Evolutionary conservation across 2,113 vertebrate genomes (phyloP), one percentile per base, ranked within the genome.

Genomic region (Leptocoma aspasia): DNA sequence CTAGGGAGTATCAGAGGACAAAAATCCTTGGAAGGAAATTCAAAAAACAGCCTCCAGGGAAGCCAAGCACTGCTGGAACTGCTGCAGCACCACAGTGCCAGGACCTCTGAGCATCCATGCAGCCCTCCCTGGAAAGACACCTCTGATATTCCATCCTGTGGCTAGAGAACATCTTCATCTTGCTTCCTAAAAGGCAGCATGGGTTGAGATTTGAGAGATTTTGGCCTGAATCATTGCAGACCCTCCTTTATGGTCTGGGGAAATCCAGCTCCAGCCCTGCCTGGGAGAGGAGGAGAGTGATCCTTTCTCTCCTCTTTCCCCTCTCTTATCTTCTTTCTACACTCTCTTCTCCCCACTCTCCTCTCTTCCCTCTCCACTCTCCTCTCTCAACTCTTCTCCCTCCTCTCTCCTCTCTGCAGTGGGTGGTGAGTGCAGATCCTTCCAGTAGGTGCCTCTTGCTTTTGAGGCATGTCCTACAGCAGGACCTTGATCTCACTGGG

Each of bases 1-100:
- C 50, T 37, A 26, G 86, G 89, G 87, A 95, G 54, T 37, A 90
- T 50, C 61, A 82, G 91, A 92, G 63, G 83, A 86, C 81, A 85
- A 84, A 95, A 70, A 72, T 45, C 57, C 85, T 82, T 41, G 50
- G 69, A 68, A 91, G 15, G 35, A 89, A 87, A 85, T 76, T 86
- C 8, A 1, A 26, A 60, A 85, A 57, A 11, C 24, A 90, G 64
- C 70, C 81, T 69, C 63, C 45, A 54, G 86, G 65, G 91, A 85
- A 82, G 61, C 13, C 33, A 47, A 21, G 33, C 28, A 2, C 23
- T 50, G 35, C 64, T 89, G 86, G 77, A 73, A 83, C 11, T 33
- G 86, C 72, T 75, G 75, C 63, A 64, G 76, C 14, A 37, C 28
- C 1, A 0, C 0, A 0, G 42, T 78, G 78, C 78, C 56, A 49